Percentiles rank a stretch among this genome's conserved stretches.
phyloP scores from a whole-genome alignment of 2,113 vertebrate genomes.

The Pteropus alecto region DNA sequence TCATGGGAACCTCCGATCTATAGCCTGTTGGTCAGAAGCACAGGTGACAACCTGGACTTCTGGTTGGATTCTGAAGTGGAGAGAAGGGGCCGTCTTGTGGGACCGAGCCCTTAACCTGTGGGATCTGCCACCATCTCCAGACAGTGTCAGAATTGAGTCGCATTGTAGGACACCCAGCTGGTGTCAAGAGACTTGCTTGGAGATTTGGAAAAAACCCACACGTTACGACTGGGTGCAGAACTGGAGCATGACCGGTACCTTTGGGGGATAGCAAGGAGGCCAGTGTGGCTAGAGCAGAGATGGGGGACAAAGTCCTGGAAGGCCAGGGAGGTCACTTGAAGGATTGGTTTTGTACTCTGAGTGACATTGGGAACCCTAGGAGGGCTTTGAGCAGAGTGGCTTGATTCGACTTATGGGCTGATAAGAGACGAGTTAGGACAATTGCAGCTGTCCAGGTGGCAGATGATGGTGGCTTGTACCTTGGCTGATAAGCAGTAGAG shows the following conservation, averaged over 20 bases:
- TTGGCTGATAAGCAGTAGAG: background rate
- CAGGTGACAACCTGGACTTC: background rate
- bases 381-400: background rate
- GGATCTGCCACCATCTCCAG: background rate
- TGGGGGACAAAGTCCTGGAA: background rate
- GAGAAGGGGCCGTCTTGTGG: accelerated
- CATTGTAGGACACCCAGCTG: background rate
- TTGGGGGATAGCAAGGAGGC: background rate
- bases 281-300: background rate
- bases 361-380: background rate
- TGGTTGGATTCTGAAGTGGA: background rate
- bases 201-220: background rate
- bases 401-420: background rate
- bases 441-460: background rate
- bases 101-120: background rate
- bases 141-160: background rate
- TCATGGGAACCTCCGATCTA: background rate
- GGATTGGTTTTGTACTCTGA: background rate
- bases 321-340: background rate
- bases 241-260: background rate
- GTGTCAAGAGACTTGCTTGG: background rate
- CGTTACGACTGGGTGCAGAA: background rate
- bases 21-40: background rate
- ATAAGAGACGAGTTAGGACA: too few species aligned
- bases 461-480: background rate